Percentiles rank a stretch among this genome's conserved stretches.
Conservation (phyloP, 2,797 vertebrate species). For the Huso huso region DNA sequence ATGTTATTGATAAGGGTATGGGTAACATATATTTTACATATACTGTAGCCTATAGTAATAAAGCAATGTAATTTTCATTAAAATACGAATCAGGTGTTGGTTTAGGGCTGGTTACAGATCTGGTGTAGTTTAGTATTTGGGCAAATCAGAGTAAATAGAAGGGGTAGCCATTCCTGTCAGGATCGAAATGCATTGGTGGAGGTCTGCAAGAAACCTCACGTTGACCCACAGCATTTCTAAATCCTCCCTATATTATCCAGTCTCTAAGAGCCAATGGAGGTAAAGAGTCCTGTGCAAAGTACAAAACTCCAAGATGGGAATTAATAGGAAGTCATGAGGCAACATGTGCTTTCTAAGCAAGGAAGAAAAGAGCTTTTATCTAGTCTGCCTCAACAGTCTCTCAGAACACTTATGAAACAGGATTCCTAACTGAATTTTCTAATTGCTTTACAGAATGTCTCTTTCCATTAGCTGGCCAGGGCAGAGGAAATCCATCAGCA, state of each 20-base stretch:
- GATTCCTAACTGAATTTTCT: constrained; percentile 59
- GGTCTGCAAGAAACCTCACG: no score
- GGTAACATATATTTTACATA: no score
- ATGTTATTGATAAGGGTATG: no score
- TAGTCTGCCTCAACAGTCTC: constrained; percentile 37
- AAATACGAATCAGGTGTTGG: no score
- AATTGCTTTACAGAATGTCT: constrained; percentile 59
- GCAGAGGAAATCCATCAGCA: constrained; percentile 44
- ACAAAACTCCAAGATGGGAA: constrained; percentile 32
- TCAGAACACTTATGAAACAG: constrained; percentile 45
- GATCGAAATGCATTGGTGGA: no score
- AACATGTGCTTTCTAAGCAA: constrained; percentile 32
- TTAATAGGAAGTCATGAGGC: constrained; percentile 52
- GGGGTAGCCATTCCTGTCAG: no score
- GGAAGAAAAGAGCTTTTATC: constrained; percentile 46
- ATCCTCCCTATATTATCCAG: neutral
- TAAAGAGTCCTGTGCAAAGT: neutral
- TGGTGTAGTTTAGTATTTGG: no score
- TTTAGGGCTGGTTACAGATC: no score
- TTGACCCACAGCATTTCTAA: no score
- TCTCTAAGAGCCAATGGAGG: neutral
- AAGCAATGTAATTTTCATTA: no score
- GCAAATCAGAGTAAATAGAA: no score
- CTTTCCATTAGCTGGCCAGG: constrained; percentile 55
- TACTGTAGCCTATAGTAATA: no score